A percentile compares a stretch with the other conserved stretches of the same genome.
Evolutionary conservation across 2,113 vertebrate genomes (phyloP).

Genomic region (Lepisosteus oculatus): DNA sequence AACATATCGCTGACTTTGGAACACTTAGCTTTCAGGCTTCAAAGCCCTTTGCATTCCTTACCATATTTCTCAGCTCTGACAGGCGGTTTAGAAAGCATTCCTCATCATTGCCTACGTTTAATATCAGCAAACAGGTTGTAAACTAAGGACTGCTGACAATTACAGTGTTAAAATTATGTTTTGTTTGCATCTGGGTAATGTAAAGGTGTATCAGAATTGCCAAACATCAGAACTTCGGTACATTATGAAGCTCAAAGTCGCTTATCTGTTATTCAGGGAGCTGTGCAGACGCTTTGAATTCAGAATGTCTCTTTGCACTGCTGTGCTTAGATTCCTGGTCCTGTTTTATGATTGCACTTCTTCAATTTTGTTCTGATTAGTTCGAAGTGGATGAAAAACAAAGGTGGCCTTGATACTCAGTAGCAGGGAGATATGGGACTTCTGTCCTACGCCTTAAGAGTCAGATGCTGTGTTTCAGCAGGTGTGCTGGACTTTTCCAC

Average conservation of each 20-base stretch:
- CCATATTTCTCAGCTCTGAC: conserved; percentile 1
- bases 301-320: neutral
- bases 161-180: too few relatives aligned
- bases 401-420: conserved; percentile 14
- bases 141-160: neutral
- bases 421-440: neutral
- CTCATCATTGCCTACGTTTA: neutral
- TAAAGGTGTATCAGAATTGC: too few relatives aligned
- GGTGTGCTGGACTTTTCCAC: neutral
- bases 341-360: too few relatives aligned
- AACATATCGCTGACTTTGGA: conserved; percentile 11
- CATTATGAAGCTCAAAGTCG: too few relatives aligned
- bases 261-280: too few relatives aligned
- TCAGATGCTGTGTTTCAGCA: neutral
- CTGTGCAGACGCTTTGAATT: too few relatives aligned
- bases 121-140: neutral
- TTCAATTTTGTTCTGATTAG: too few relatives aligned
- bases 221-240: too few relatives aligned
- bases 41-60: conserved; percentile 24
- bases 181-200: too few relatives aligned
- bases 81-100: neutral
- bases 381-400: conserved; percentile 1
- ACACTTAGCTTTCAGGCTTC: conserved; percentile 18
- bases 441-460: neutral
- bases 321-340: neutral